Conservation (phyloP, 2,888 invertebrate species). For the Mythimna pallens region DNA sequence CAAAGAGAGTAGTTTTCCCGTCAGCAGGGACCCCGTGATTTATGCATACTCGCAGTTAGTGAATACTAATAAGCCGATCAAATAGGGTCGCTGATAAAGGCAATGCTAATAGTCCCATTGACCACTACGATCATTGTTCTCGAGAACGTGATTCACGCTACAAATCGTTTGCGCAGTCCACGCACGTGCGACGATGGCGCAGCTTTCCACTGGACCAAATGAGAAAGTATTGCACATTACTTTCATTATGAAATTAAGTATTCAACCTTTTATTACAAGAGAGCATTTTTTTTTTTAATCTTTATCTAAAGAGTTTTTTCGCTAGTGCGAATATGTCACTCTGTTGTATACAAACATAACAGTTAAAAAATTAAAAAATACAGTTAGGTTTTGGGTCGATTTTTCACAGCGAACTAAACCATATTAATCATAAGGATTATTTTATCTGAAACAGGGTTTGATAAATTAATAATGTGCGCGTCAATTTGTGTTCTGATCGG, state of each 20-base stretch:
- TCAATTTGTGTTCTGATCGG: neutral
- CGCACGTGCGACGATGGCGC: slow-evolving; percentile 68
- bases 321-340: no score
- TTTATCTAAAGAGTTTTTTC: no score
- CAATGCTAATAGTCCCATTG: slow-evolving; percentile 32
- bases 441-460: no score
- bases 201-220: slow-evolving; percentile 70
- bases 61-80: slow-evolving; percentile 77
- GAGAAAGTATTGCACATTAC: slow-evolving; percentile 57
- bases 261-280: slow-evolving; percentile 28
- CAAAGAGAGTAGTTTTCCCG: slow-evolving; percentile 75
- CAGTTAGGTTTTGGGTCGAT: no score
- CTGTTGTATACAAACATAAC: no score
- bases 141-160: slow-evolving; percentile 49
- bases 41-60: slow-evolving; percentile 74
- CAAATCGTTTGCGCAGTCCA: slow-evolving; percentile 63
- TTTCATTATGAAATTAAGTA: slow-evolving; percentile 44
- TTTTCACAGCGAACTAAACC: no score
- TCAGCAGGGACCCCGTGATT: slow-evolving; percentile 79
- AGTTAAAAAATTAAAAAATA: no score
- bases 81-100: slow-evolving; percentile 42
- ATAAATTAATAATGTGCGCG: no score
- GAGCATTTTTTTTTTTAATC: neutral
- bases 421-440: no score
- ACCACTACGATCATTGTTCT: slow-evolving; percentile 46